Base-by-base conservation (phyloP, 2,797 vertebrate species). In the Coracias cyanogaster region DNA sequence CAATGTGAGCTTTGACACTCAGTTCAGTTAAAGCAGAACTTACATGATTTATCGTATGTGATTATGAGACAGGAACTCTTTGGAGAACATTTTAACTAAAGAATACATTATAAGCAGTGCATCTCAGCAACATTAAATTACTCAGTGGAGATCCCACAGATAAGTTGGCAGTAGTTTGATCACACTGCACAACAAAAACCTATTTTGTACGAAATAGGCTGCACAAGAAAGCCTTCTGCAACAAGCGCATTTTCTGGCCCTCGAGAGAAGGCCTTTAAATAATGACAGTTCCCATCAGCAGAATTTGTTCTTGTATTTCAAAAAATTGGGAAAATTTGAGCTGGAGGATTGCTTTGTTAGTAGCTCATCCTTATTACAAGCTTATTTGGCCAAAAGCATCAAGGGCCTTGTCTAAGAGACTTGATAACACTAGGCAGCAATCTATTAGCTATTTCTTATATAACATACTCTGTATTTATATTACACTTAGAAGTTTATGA, bases 61-160 rank as follows among this genome's bases (percentile, higher is more conserved):
- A 87, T 90, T 76, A 82, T 37, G 86, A 82, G 89, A 80, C 28
- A 31, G 48, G 39, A 93, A 54, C 60, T 2, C 85, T 91, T 60
- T n/a, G 67, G 69, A 91, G 94, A 89, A 26, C 45, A 26, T 64
- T 93, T 89, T 73, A 93, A 77, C 74, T 89, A 52, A 65, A 69
- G 55, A 89, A 80, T 26, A 64, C 29, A 33, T 73, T 69, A 45
- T 19, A 72, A 86, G 29, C 55, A 80, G 79, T 13, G 14, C 67
- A 93, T 65, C 58, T 84, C 67, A 78, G 91, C 74, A 88, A 28
- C 58, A 4, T 14, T 12, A 37, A 80, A 55, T 84, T n/a, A 57
- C 43, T 57, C 55, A 54, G 31, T 28, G 54, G 61, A 86, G 49
- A 69, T 46, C 18, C 64, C 31, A 57, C n/a, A 37, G 72, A 55